These are phyloP conservation scores for Embidobia sp. DNA, from an alignment of 2,888 invertebrate genomes.

Conservation along the genomic window DNA sequence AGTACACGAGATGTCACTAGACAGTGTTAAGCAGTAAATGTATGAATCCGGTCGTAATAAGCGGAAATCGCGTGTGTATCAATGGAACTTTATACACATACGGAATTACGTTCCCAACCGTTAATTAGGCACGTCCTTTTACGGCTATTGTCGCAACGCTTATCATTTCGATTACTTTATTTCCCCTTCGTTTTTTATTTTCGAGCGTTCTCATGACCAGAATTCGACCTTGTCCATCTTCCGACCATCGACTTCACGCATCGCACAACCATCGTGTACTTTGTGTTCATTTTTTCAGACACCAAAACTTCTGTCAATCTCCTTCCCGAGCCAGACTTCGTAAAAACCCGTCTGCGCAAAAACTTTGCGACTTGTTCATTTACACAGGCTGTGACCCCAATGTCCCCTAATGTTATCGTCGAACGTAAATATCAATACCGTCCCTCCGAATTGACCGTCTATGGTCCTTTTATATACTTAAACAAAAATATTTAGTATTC, in stretches of 20 bases:
- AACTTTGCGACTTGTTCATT: slow-evolving; percentile 22
- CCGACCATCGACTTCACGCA: slow-evolving; percentile 9
- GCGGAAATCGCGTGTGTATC: slow-evolving; percentile 55
- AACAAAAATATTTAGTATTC: too few relatives aligned
- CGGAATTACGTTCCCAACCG: slow-evolving; percentile 34
- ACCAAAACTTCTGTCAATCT: neutral
- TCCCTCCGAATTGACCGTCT: slow-evolving; percentile 16
- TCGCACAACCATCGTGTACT: neutral
- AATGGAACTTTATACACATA: slow-evolving; percentile 21
- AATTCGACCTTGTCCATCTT: slow-evolving; percentile 46
- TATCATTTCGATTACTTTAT: slow-evolving; percentile 25
- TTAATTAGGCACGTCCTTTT: slow-evolving; percentile 53
- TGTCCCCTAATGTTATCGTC: slow-evolving; percentile 26
- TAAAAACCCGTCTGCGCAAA: too few relatives aligned
- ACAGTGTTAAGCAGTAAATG: slow-evolving; percentile 45
- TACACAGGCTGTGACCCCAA: slow-evolving; percentile 6
- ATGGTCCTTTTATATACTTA: too few relatives aligned
- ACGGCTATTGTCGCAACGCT: slow-evolving; percentile 25
- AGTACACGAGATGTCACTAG: slow-evolving; percentile 51
- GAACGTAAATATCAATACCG: slow-evolving; percentile 40
- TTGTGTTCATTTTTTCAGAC: neutral
- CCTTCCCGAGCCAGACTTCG: too few relatives aligned
- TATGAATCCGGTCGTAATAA: slow-evolving; percentile 52
- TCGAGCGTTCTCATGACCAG: slow-evolving; percentile 51
- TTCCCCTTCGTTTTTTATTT: slow-evolving; percentile 30